Base-by-base conservation (phyloP, 2,797 vertebrate species). In the Enteromius trimaculatus region DNA sequence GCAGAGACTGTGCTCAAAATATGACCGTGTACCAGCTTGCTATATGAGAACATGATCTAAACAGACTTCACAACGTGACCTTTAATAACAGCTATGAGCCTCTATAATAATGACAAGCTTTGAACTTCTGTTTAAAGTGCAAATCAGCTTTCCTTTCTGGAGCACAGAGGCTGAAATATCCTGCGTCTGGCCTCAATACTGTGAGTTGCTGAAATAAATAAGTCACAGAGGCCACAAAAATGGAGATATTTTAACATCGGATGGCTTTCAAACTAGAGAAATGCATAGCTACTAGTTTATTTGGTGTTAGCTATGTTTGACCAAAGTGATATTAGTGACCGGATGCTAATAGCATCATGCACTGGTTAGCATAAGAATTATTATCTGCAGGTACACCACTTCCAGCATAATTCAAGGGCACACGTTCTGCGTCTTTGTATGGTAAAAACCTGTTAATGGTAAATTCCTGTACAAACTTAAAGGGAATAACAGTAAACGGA, bases 91-190 rank as follows among this genome's bases (percentile, higher is more conserved):
- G 47, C 29, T 23, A 37, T 9, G 29, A 65, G 29, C 53, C n/a
- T 14, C 29, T 47, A 49, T 39, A 68, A 31, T 19, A 68, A 23
- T 6, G 11, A 10, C 64, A 83, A 62, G 23, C 53, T 81, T 60
- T 72, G 60, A 62, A 77, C 23, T 19, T 31, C 23, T 44, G 65
- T 53, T 77, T 77, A 65, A 31, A 77, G 3, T 77, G 62, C 65
- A 77, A 83, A 83, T 78, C 58, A 31, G 72, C 39, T 42, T 70
- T 29, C 26, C 53, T 76, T 58, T 42, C 14, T 58, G 55, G 31
- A 58, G n/a, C 34, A 0, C 49, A n/a, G 49, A 39, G 14, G 34
- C 4, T 76, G 72, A 58, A 76, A 58, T 34, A 58, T 17, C 72
- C 13, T 37, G 21, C 6, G 13, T 37, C 6, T 39, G 21, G 34